phyloP scores from a whole-genome alignment of 2,888 invertebrate species.

The Platycheirus rosarum region DNA sequence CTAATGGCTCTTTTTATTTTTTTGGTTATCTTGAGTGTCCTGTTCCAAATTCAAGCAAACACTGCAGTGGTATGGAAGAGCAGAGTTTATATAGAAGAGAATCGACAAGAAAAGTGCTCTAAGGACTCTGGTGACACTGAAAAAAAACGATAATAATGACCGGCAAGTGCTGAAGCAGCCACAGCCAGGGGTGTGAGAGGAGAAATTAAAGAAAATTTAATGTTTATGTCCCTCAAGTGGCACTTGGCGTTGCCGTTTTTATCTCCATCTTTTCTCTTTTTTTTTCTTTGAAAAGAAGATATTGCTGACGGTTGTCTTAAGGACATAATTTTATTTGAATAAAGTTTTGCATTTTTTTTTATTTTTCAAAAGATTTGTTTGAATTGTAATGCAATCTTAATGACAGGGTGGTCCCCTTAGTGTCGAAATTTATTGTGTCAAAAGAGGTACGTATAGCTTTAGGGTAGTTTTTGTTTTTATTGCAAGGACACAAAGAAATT shows the following conservation, averaged over 20 bases:
- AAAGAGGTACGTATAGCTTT: slow-evolving; percentile 11
- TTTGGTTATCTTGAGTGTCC: slow-evolving; percentile 11
- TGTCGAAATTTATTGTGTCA: background rate
- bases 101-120: slow-evolving; percentile 63
- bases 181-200: background rate
- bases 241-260: slow-evolving; percentile 65
- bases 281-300: slow-evolving; percentile 27
- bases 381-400: slow-evolving; percentile 41
- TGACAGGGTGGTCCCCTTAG: slow-evolving; percentile 7
- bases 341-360: no score
- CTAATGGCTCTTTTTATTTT: slow-evolving; percentile 79
- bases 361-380: slow-evolving; percentile 30
- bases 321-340: slow-evolving; percentile 48
- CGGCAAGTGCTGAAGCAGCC: slow-evolving; percentile 56
- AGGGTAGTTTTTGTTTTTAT: slow-evolving; percentile 11
- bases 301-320: slow-evolving; percentile 53
- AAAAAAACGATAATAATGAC: slow-evolving; percentile 72
- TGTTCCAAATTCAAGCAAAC: slow-evolving; percentile 4
- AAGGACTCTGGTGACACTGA: slow-evolving; percentile 68
- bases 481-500: background rate
- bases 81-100: slow-evolving; percentile 39
- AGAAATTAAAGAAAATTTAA: slow-evolving; percentile 72
- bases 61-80: slow-evolving; percentile 29
- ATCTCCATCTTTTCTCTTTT: no score
- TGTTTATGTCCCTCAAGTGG: slow-evolving; percentile 67